Percentiles rank a stretch among this genome's conserved stretches.
Evolutionary conservation across 2,888 invertebrate species (phyloP).

Genomic region (Lysandra bellargus): DNA sequence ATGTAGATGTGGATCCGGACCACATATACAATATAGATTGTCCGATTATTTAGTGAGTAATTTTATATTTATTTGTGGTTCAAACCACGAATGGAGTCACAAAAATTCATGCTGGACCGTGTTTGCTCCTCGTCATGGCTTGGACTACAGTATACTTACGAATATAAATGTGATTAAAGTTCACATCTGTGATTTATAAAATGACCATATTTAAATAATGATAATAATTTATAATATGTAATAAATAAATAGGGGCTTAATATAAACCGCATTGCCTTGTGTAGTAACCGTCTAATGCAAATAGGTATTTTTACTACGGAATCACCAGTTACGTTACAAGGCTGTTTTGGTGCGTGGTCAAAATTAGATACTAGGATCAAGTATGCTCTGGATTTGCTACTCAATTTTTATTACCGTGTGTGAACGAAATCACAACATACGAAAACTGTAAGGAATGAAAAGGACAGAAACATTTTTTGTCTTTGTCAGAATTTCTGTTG

Average conservation of each 20-base stretch:
- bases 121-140: not conserved
- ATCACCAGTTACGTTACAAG: not conserved
- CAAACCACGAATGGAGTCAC: not conserved
- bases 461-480: too few relatives aligned
- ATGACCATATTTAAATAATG: slow-evolving; percentile 33
- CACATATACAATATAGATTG: too few relatives aligned
- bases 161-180: slow-evolving; percentile 47
- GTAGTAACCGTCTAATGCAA: not conserved
- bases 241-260: not conserved
- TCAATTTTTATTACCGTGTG: too few relatives aligned
- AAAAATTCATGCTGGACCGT: too few relatives aligned
- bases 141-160: slow-evolving; percentile 16
- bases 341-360: not conserved
- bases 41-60: too few relatives aligned
- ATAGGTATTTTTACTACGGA: not conserved
- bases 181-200: slow-evolving; percentile 58
- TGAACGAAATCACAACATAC: too few relatives aligned
- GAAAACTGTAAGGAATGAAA: too few relatives aligned
- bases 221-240: slow-evolving; percentile 5
- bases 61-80: not conserved
- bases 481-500: too few relatives aligned
- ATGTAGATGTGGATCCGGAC: too few relatives aligned
- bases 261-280: not conserved
- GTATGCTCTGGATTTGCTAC: too few relatives aligned
- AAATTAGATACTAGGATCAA: not conserved